Base-by-base conservation (phyloP, 2,113 vertebrate genomes). In the Telmatochromis bifrenatus region DNA sequence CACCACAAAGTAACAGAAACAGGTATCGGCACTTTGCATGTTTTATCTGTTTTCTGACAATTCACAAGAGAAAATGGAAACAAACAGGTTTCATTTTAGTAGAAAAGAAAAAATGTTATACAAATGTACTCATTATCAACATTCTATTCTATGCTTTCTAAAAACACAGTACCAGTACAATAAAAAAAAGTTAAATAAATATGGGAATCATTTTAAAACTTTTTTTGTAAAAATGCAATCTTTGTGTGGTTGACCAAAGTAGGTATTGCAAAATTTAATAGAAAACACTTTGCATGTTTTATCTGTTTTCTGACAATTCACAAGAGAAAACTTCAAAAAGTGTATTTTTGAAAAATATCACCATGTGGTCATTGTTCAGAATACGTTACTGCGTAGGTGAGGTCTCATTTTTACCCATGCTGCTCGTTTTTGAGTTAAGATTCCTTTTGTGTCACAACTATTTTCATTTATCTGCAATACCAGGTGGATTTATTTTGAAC, bases 391-490 rank as follows among this genome's bases (percentile, higher is more conserved):
- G 19, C 7, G 0, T 21, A 68, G 0, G 1, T 37, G 31, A 35
- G 31, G 60, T 12, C 31, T 65, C 9, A 3, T 4, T 68, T 68
- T 68, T 1, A 39, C 1, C 35, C 62, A 70, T 13, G 31, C n/a
- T 21, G 7, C n/a, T 42, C 2, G 8, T 6, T 8, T 42, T 70
- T 21, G 37, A 70, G 33, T 2, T 37, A n/a, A 68, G 37, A 42
- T 70, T 0, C 0, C 12, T 39, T 37, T 7, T 58, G 55, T 65
- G 31, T 37, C 10, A 1, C 9, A 37, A 37, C 33, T 21, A 21
- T 8, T 65, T 68, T 68, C 19, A 0, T 68, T 39, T 4, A 23
- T 23, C 35, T 42, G n/a, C 13, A 70, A 15, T 73, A 45, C 13
- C 12, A 45, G n/a, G 21, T 45, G 37, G 13, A 45, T 73, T 42